A percentile compares a stretch with the other conserved stretches of the same genome.
Conservation (phyloP, 2,888 invertebrate species). For the Punctoribates punctum region DNA sequence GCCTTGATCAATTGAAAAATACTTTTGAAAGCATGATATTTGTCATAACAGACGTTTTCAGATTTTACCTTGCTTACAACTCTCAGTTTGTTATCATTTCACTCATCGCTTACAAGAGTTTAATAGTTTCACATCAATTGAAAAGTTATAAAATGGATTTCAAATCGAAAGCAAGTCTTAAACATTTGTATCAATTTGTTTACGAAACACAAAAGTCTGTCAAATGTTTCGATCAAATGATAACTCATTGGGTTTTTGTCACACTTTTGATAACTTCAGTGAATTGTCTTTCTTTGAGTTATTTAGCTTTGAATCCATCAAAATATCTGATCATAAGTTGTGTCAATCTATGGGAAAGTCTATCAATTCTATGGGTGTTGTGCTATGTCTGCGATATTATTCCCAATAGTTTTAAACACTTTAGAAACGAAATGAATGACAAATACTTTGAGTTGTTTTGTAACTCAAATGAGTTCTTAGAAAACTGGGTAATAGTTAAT, state of each 20-base stretch:
- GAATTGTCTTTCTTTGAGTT: background rate
- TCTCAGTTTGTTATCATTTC: background rate
- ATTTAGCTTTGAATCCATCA: background rate
- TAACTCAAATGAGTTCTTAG: background rate
- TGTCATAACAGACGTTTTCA: background rate
- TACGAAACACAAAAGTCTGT: background rate
- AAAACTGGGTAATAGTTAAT: background rate
- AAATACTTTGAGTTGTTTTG: background rate
- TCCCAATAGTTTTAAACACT: background rate
- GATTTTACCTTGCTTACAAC: background rate
- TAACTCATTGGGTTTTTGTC: background rate
- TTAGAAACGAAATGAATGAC: background rate
- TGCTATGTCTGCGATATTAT: background rate
- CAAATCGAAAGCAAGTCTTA: background rate
- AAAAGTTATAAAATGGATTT: background rate
- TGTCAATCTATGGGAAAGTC: background rate
- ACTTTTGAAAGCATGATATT: no score
- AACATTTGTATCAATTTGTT: background rate
- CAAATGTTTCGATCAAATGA: background rate
- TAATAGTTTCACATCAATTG: background rate
- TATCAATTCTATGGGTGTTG: background rate
- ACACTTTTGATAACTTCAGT: background rate
- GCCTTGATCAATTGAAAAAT: no score
- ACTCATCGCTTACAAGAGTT: background rate
- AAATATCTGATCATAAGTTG: background rate